These are phyloP conservation scores for Micromesistius poutassou DNA, from an alignment of 2,797 vertebrate species.

Conservation along the genomic window DNA sequence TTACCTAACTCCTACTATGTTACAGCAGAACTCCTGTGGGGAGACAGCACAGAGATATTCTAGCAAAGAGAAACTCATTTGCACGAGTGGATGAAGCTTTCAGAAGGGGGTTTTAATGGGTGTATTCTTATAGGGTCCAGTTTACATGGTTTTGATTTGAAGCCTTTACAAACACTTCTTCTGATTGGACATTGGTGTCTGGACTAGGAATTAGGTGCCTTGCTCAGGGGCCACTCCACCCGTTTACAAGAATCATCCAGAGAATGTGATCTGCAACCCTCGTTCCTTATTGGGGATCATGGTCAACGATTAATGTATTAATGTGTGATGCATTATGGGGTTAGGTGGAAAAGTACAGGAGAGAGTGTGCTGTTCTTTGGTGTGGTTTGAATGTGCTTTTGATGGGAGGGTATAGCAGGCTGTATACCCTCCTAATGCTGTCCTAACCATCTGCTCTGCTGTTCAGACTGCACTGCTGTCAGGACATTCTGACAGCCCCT, in stretches of 20 bases:
- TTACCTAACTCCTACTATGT: too few species aligned
- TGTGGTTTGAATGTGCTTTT: slow-evolving; percentile 12
- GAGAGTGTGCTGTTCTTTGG: slow-evolving; percentile 37
- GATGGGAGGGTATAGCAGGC: slow-evolving; percentile 23
- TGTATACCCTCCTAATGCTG: slow-evolving; percentile 31
- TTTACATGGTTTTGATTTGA: too few species aligned
- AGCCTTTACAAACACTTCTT: neutral
- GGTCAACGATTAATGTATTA: neutral
- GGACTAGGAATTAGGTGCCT: neutral
- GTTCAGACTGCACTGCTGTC: slow-evolving; percentile 46
- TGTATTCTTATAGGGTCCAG: too few species aligned
- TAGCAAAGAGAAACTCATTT: too few species aligned
- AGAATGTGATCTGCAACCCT: neutral
- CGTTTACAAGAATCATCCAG: neutral
- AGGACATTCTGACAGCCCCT: slow-evolving; percentile 53
- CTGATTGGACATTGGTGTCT: neutral
- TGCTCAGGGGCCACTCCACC: neutral
- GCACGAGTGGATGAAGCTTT: too few species aligned
- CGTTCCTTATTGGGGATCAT: neutral
- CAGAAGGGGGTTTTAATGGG: too few species aligned
- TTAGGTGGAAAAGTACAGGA: neutral
- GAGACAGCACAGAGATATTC: too few species aligned
- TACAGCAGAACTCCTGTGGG: too few species aligned
- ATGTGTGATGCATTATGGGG: neutral
- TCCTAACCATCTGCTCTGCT: slow-evolving; percentile 62